These are phyloP conservation scores for Hippocampus abdominalis DNA, from an alignment of 2,113 vertebrate genomes.

Conservation along the genomic window DNA sequence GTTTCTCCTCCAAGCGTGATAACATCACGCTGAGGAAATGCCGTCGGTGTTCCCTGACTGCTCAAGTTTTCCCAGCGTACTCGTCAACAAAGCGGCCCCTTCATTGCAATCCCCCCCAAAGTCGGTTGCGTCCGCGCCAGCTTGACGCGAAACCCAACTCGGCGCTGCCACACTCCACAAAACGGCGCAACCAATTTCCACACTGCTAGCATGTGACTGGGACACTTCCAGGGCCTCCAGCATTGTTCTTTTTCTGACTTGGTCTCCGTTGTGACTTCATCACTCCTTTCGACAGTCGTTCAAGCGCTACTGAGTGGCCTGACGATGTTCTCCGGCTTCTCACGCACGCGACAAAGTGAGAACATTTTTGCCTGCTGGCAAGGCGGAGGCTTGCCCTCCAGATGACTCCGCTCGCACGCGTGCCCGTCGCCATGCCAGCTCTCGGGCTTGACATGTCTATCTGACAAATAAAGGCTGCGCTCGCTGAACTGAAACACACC, in stretches of 20 bases:
- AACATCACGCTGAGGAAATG: conserved; percentile 70
- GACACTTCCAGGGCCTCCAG: neutral
- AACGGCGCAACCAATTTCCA: neutral
- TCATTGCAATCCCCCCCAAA: conserved; percentile 54
- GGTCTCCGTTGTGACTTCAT: neutral
- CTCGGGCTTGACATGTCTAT: conserved; percentile 33
- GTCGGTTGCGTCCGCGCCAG: no score
- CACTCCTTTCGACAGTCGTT: neutral
- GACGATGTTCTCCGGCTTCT: neutral
- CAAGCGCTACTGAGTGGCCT: no score
- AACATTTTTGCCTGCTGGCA: neutral
- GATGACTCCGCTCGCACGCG: conserved; percentile 13
- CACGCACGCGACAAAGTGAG: neutral
- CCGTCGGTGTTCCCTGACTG: conserved; percentile 67
- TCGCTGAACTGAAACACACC: conserved; percentile 37
- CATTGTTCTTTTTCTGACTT: neutral
- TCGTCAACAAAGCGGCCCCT: conserved; percentile 68
- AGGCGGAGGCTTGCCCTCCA: neutral
- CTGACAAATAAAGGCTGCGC: conserved; percentile 42
- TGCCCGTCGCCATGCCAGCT: conserved; percentile 2
- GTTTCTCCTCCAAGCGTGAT: conserved; percentile 39
- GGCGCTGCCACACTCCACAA: conserved; percentile 17
- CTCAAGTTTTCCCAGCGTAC: conserved; percentile 64
- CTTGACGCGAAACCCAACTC: conserved; percentile 59
- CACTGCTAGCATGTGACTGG: neutral